phyloP scores from a whole-genome alignment of 2,797 vertebrate genomes.

The Pogonophryne albipinna region DNA sequence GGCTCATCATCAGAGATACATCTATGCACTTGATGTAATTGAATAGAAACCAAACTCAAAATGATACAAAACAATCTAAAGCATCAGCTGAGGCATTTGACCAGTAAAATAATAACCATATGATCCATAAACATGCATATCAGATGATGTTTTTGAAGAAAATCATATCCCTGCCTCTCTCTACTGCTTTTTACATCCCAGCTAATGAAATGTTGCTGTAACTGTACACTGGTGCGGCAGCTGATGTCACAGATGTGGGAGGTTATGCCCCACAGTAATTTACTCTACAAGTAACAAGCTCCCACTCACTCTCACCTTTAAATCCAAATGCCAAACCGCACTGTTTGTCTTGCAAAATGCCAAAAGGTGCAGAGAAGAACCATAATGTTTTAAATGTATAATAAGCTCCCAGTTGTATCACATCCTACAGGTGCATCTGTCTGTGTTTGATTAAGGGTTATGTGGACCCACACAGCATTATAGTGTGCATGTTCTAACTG shows the following conservation, averaged over 20 bases:
- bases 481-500: not conserved
- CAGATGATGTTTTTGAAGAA: slow-evolving; percentile 35
- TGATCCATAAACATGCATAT: slow-evolving; percentile 28
- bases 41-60: slow-evolving; percentile 36
- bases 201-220: slow-evolving; percentile 53
- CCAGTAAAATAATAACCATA: slow-evolving; percentile 9
- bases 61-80: not conserved
- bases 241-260: slow-evolving; percentile 61
- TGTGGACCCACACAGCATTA: not conserved
- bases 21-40: slow-evolving; percentile 33
- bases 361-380: slow-evolving; percentile 53
- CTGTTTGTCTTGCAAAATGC: slow-evolving; percentile 66
- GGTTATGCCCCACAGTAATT: slow-evolving; percentile 55
- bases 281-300: slow-evolving; percentile 42
- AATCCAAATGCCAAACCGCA: slow-evolving; percentile 60
- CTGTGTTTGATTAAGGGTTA: not conserved
- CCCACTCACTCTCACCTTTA: slow-evolving; percentile 43
- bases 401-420: slow-evolving; percentile 22
- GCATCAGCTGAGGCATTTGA: not conserved
- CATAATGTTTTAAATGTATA: slow-evolving; percentile 41
- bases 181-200: slow-evolving; percentile 10
- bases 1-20: slow-evolving; percentile 30
- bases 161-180: slow-evolving; percentile 17
- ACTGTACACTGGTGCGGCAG: slow-evolving; percentile 37
- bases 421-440: slow-evolving; percentile 21